Evolutionary conservation across 2,888 invertebrate species (phyloP), one percentile per base, ranked within the genome.

Genomic region (Julus scandinavius): DNA sequence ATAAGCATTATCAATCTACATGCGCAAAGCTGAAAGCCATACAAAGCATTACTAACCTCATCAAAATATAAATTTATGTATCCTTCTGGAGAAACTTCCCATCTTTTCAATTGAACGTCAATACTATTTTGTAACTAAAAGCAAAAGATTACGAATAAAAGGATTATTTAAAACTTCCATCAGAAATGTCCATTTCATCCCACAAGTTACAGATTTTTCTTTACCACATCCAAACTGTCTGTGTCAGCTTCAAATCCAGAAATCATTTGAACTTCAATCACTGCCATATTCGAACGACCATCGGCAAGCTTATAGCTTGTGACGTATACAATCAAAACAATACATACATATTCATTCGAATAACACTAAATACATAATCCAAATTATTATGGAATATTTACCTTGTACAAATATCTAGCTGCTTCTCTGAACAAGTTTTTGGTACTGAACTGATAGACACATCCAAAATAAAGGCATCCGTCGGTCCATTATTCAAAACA

Each of bases 261-360:
- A 9, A 92, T 91, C 91, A 92, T 91, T 88, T 92, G 91, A 5
- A 92, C 91, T 50, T 91, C 91, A 17, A 93, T 91, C 6, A 94
- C 91, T 80, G 93, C 93, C 93, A 93, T 93, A 90, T 94, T 94
- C 40, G 94, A 94, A 72, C 93, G 92, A 89, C 92, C 93, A 89
- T 93, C 93, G 4, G 93, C 91, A 41, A 41, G 45, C 9, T 87
- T 40, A 17, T 87, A 87, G 38, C 87, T 87, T 29, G 29, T 29
- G 29, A 45, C 5, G 45, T 45, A 45, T 45, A 45, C 5, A 45
- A 45, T 7, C 45, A 45, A 45, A 45, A 45, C 7, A 45, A 45
- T 91, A 88, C n/a, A 89, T 89, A 29, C 17, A 38, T 72, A n/a
- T 91, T 88, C n/a, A 89, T 89, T 40, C 17, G 29, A 84, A n/a